These are phyloP conservation scores for Empis stercorea DNA, from an alignment of 2,888 invertebrate species.

Conservation along the genomic window DNA sequence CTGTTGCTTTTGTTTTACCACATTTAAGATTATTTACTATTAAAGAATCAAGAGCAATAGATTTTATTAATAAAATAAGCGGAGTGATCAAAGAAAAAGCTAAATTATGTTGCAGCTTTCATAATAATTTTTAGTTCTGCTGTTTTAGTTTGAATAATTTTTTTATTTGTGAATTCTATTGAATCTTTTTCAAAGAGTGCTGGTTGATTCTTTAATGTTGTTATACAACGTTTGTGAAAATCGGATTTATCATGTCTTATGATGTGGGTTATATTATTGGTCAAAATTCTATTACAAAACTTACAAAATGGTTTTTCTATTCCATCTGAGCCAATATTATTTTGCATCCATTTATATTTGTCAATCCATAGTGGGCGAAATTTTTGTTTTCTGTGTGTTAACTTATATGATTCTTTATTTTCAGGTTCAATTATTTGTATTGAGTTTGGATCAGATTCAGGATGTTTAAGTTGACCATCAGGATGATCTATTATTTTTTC, in stretches of 20 bases:
- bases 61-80: neutral
- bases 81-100: conserved; percentile 1
- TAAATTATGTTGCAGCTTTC: neutral
- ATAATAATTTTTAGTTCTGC: conserved; percentile 3
- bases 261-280: neutral
- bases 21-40: neutral
- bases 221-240: neutral
- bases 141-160: conserved; percentile 1
- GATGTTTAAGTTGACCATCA: too few species aligned
- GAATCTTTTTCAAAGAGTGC: neutral
- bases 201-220: neutral
- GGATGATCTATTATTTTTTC: too few species aligned
- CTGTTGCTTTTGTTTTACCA: conserved; percentile 3
- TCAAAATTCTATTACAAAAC: neutral
- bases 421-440: too few species aligned
- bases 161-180: neutral
- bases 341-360: too few species aligned
- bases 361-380: too few species aligned
- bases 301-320: neutral
- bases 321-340: neutral
- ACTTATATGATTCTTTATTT: too few species aligned
- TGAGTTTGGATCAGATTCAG: too few species aligned
- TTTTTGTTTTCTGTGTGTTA: too few species aligned
- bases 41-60: neutral
- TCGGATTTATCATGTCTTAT: neutral